Conservation (phyloP, 2,113 vertebrate genomes). For the Trogon melanurus region DNA sequence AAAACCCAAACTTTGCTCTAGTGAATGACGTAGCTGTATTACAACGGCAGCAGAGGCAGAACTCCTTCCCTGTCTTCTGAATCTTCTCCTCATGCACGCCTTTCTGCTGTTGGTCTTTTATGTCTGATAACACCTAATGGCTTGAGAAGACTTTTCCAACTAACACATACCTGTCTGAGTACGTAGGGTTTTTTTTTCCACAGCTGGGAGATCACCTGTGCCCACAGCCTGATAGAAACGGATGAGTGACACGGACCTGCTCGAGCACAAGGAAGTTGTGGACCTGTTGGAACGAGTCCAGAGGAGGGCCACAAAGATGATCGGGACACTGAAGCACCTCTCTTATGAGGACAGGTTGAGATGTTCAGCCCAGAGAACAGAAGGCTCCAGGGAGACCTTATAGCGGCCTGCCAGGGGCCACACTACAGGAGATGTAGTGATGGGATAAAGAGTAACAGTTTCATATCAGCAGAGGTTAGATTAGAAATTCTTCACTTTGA, state of each 20-base stretch:
- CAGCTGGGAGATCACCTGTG: too few relatives aligned
- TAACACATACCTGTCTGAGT: rapidly evolving
- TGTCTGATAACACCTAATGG: background rate
- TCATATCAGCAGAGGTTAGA: too few relatives aligned
- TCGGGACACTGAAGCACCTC: too few relatives aligned
- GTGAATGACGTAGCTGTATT: background rate
- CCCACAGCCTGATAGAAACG: background rate
- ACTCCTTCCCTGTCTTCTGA: background rate
- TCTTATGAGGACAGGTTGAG: too few relatives aligned
- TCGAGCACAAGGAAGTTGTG: background rate
- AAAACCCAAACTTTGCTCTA: background rate
- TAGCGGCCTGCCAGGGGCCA: too few relatives aligned
- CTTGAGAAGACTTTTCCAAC: background rate
- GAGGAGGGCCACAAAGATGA: too few relatives aligned
- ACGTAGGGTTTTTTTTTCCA: background rate
- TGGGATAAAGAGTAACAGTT: background rate
- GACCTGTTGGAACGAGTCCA: background rate
- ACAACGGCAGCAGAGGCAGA: background rate
- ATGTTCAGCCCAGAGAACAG: too few relatives aligned
- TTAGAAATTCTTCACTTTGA: too few relatives aligned
- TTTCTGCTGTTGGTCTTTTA: background rate
- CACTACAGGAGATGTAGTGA: too few relatives aligned
- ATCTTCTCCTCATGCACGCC: rapidly evolving
- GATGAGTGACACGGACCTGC: background rate
- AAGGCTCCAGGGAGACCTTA: too few relatives aligned